Evolutionary conservation across 1,140 invertebrate genomes (phyloP).

Genomic region (Phymastichus coffea): DNA sequence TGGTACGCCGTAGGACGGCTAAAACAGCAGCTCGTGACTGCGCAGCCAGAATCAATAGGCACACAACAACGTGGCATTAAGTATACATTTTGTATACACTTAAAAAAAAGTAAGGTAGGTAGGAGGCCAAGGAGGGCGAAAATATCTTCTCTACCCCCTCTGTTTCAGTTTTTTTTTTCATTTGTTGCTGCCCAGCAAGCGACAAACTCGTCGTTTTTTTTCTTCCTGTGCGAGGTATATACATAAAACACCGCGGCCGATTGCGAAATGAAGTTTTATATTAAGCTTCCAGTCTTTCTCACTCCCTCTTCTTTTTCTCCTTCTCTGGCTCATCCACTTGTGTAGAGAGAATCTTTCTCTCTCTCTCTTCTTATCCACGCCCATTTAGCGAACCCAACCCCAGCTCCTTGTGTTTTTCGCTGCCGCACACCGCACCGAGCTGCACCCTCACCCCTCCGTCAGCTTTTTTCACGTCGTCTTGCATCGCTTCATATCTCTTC

Average conservation of each 20-base stretch:
- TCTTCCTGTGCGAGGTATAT: constrained; percentile 25
- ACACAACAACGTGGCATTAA: too few species aligned
- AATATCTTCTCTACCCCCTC: constrained; percentile 26
- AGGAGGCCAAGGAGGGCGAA: constrained; percentile 8
- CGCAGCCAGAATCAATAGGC: too few species aligned
- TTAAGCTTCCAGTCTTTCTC: constrained; percentile 48
- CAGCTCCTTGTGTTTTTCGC: constrained; percentile 26
- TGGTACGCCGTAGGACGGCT: too few species aligned
- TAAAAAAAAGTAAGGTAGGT: too few species aligned
- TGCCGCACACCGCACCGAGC: background rate
- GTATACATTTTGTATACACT: constrained; percentile 18
- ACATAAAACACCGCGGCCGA: constrained; percentile 46
- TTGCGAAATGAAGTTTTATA: constrained; percentile 59
- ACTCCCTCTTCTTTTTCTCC: constrained; percentile 10
- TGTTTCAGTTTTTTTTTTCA: background rate
- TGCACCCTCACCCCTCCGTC: constrained; percentile 27
- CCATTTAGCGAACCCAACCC: constrained; percentile 37
- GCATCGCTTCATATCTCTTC: too few species aligned
- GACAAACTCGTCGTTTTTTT: constrained; percentile 45
- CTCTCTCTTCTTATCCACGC: constrained; percentile 34
- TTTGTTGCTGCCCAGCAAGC: too few species aligned
- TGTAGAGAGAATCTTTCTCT: too few species aligned
- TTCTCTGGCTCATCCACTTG: background rate
- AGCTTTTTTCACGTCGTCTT: constrained; percentile 35
- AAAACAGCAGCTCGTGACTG: too few species aligned